Conservation (phyloP, 1,140 invertebrate species). For the Hetaerina americana region DNA sequence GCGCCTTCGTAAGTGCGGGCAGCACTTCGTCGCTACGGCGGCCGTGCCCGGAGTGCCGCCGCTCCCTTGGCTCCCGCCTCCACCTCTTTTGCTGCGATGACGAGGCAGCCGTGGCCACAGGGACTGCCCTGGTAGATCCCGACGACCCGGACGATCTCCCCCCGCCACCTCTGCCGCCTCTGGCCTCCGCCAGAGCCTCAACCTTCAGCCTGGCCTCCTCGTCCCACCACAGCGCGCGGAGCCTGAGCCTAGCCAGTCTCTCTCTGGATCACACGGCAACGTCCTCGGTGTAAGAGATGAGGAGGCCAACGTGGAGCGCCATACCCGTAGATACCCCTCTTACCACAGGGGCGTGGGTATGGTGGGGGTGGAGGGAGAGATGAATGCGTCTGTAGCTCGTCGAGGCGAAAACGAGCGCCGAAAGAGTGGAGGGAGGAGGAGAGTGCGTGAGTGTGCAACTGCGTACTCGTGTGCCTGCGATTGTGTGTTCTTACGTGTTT, state of each 20-base stretch:
- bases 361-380: too few species aligned
- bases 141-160: too few species aligned
- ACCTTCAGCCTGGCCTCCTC: conserved; percentile 19
- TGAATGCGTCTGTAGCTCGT: too few species aligned
- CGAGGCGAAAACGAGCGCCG: too few species aligned
- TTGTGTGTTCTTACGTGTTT: too few species aligned
- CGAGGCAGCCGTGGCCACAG: conserved; percentile 13
- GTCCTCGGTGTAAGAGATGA: conserved; percentile 16
- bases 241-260: conserved; percentile 16
- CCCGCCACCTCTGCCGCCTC: neutral
- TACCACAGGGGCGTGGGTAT: too few species aligned
- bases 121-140: neutral
- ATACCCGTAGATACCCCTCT: neutral
- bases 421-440: too few species aligned
- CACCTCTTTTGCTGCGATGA: conserved; percentile 25
- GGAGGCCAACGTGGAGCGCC: neutral
- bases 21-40: conserved; percentile 19
- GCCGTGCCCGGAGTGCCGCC: conserved; percentile 48
- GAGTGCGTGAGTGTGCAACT: too few species aligned
- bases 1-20: neutral
- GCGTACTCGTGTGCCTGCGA: too few species aligned
- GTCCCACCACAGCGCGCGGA: neutral
- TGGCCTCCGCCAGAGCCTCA: conserved; percentile 12
- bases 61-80: conserved; percentile 43
- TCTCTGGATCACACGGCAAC: conserved; percentile 18